Evolutionary conservation across 2,113 vertebrate species (phyloP), one percentile per base, ranked within the genome.

Genomic region (Isurus oxyrinchus): DNA sequence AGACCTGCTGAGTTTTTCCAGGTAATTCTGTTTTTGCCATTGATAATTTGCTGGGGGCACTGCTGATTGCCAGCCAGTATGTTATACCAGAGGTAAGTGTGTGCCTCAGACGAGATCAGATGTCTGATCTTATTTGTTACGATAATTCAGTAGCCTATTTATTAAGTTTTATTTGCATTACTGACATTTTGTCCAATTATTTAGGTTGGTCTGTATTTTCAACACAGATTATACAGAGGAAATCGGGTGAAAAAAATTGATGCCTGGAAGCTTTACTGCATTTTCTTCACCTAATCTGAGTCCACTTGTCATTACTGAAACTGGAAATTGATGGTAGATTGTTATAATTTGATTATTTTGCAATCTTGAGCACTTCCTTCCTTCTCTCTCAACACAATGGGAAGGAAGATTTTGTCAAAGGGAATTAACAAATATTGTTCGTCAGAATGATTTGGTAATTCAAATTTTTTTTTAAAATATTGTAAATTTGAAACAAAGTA

Each of bases 141-240:
- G 16, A 14, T 59, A 79, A 59, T 55, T 19, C 35, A 61, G 59
- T 61, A n/a, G 25, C 11, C 27, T 5, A 8, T 25, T 10, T 81
- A 10, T 69, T 40, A 81, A 31, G 31, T 69, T 23, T 40, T 49
- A 40, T 35, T 88, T n/a, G 31, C 14, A 31, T 69, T 44, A 27
- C 69, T 96, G 49, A 96, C 16, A 55, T 90, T n/a, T 57, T 66
- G 2, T 72, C 2, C 97, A 94, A 94, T 96, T 96, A 97, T 86
- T 53, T 97, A 99, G 99, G 99, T 99, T 97, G 99, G 98, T 97
- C 98, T 99, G 53, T 99, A 99, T 97, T 99, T 99, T 98, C 98
- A 98, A 98, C 98, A 99, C 97, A 99, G 99, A 97, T 98, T 99
- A 96, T 99, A 99, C 97, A 98, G 99, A 97, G 99, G 99, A 96